A percentile compares a stretch with the other conserved stretches of the same genome.
Conservation (phyloP, 2,888 invertebrate species). For the Drosophila siamana region DNA sequence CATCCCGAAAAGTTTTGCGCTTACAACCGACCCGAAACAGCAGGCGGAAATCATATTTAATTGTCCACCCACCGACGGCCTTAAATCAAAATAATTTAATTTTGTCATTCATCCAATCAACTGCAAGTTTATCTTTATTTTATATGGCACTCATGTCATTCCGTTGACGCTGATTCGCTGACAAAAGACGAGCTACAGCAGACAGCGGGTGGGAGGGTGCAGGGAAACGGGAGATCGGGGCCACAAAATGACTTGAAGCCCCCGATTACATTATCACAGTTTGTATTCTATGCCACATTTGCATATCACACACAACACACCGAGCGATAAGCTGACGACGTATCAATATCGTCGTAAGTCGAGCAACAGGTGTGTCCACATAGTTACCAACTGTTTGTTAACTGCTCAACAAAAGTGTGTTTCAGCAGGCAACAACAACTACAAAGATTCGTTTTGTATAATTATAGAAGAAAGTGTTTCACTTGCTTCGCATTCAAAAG, state of each 20-base stretch:
- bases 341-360: constrained; percentile 35
- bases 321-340: constrained; percentile 27
- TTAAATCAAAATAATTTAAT: constrained; percentile 80
- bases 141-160: constrained; percentile 55
- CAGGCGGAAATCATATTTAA: constrained; percentile 78
- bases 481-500: constrained; percentile 9
- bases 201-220: no score
- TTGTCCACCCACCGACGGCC: constrained; percentile 79
- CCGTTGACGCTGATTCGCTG: constrained; percentile 23
- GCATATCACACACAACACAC: constrained; percentile 49
- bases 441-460: constrained; percentile 4
- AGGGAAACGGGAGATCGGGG: background rate
- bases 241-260: constrained; percentile 37
- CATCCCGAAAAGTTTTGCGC: constrained; percentile 26
- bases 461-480: constrained; percentile 19
- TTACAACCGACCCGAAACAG: constrained; percentile 40
- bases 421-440: background rate
- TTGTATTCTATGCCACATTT: constrained; percentile 29
- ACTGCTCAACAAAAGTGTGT: background rate
- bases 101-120: constrained; percentile 78
- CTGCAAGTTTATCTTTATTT: constrained; percentile 59
- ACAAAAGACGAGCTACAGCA: background rate
- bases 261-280: constrained; percentile 50
- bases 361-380: constrained; percentile 23
- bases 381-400: constrained; percentile 6